Conservation (phyloP, 2,113 vertebrate species). For the Elephantulus edwardii region DNA sequence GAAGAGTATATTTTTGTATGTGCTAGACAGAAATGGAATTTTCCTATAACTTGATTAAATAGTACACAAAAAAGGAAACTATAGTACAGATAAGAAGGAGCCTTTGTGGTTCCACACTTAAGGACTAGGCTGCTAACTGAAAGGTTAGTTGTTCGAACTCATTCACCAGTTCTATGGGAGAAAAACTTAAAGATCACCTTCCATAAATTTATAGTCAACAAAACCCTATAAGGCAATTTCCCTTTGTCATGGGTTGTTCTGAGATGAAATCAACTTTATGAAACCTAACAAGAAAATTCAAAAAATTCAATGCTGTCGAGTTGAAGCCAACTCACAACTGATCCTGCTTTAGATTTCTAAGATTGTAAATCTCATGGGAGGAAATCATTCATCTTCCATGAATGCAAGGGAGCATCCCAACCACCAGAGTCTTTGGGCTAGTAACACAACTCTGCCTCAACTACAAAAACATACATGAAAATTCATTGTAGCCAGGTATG, state of each 20-base stretch:
- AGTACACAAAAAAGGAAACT: background rate
- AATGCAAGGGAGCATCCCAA: too few species aligned
- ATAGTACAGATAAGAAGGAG: background rate
- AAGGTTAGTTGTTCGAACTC: background rate
- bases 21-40: background rate
- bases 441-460: too few species aligned
- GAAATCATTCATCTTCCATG: too few species aligned
- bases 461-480: background rate
- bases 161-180: background rate
- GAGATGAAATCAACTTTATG: background rate
- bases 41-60: background rate
- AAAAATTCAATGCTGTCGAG: too few species aligned
- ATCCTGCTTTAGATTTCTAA: too few species aligned
- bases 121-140: background rate
- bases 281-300: background rate
- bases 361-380: too few species aligned
- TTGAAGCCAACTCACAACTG: too few species aligned
- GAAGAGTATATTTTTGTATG: background rate
- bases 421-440: too few species aligned
- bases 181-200: background rate
- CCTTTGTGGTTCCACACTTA: background rate
- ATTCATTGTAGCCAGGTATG: background rate
- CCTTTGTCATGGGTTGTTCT: background rate
- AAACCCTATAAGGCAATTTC: background rate
- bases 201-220: background rate